Conservation (phyloP, 2,113 vertebrate genomes). For the Thermophis baileyi region DNA sequence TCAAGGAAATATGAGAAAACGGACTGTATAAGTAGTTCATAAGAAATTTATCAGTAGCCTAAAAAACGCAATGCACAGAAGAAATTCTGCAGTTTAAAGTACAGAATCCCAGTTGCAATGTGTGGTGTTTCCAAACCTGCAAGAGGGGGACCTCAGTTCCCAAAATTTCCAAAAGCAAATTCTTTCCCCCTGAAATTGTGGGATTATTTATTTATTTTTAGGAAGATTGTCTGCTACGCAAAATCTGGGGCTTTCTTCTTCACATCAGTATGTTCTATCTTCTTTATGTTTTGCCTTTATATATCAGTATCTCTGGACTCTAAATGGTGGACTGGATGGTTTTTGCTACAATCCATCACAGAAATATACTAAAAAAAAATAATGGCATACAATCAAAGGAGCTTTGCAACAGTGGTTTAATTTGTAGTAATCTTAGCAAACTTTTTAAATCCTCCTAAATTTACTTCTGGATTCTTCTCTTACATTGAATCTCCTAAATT, state of each 20-base stretch:
- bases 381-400: not conserved
- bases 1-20: conserved; percentile 47
- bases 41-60: conserved; percentile 33
- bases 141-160: not conserved
- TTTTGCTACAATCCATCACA: not conserved
- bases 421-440: not conserved
- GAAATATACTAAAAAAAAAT: not conserved
- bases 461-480: not conserved
- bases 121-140: not conserved
- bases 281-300: not conserved
- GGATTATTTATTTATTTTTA: not conserved
- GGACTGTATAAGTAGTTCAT: conserved; percentile 35
- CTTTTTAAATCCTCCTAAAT: not conserved
- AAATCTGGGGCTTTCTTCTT: not conserved
- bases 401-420: not conserved
- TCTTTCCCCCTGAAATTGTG: not conserved
- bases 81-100: not conserved
- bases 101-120: not conserved
- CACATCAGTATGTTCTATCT: not conserved
- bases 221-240: not conserved
- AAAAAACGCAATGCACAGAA: not conserved
- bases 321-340: not conserved
- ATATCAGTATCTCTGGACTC: not conserved
- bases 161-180: not conserved
- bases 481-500: not conserved